Conservation (phyloP, 2,797 vertebrate species). For the Sus cebifrons region DNA sequence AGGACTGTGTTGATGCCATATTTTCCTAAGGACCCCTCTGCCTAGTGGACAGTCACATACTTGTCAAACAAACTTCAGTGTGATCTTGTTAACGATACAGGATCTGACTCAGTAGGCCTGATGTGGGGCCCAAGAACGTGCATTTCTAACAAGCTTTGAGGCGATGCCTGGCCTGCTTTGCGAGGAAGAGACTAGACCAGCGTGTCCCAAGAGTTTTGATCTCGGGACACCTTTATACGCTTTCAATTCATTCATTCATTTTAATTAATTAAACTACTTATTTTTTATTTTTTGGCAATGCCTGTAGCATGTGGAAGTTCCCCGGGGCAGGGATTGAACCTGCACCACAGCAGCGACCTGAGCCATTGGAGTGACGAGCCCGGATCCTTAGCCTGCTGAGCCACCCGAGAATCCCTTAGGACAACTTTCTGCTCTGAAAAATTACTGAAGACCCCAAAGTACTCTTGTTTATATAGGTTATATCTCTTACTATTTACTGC, state of each 20-base stretch:
- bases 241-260: no score
- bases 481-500: no score
- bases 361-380: no score
- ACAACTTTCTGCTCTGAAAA: background rate
- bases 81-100: background rate
- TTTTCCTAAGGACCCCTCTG: background rate
- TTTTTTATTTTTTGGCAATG: no score
- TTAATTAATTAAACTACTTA: no score
- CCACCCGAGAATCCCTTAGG: background rate
- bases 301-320: no score
- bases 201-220: background rate
- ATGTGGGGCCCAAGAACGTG: rapidly evolving
- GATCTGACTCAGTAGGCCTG: background rate
- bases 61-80: background rate
- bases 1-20: no score
- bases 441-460: background rate
- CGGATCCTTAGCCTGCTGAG: no score
- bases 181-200: no score
- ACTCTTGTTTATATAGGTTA: background rate
- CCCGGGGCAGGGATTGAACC: no score
- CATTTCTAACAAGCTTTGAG: background rate
- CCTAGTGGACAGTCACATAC: rapidly evolving
- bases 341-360: no score
- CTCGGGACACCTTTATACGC: no score
- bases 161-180: background rate